Conservation (phyloP, 2,888 invertebrate genomes). For the Caenorhabditis parvicauda region DNA sequence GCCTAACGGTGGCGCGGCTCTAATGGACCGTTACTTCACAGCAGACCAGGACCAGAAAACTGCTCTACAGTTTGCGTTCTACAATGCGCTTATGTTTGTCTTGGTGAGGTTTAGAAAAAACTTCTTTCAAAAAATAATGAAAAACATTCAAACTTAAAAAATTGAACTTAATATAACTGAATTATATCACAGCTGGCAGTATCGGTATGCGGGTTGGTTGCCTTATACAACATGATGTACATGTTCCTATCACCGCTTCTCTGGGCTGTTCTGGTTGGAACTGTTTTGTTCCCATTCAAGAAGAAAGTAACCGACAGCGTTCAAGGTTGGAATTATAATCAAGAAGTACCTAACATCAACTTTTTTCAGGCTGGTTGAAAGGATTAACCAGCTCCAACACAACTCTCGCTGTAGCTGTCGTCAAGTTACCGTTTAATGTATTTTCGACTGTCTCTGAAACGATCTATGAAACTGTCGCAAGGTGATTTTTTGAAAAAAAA, state of each 20-base stretch:
- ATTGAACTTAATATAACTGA: neutral
- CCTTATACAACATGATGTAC: conserved; percentile 71
- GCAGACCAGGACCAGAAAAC: conserved; percentile 42
- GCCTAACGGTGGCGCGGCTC: conserved; percentile 15
- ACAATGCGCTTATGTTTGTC: conserved; percentile 52
- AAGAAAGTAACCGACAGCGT: conserved; percentile 73
- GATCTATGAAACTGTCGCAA: conserved; percentile 35
- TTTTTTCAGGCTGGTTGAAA: conserved; percentile 48
- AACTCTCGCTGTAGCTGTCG: conserved; percentile 66
- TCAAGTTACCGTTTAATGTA: conserved; percentile 71
- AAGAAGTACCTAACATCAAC: neutral
- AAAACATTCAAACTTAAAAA: neutral
- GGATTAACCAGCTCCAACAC: conserved; percentile 62
- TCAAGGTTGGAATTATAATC: conserved; percentile 18
- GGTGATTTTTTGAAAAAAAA: no score
- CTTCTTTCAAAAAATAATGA: neutral
- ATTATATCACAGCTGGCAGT: conserved; percentile 47
- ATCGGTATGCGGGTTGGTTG: conserved; percentile 71
- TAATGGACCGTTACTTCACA: conserved; percentile 22
- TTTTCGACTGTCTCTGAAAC: conserved; percentile 36
- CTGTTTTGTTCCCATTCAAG: conserved; percentile 92
- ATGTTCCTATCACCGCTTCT: conserved; percentile 77
- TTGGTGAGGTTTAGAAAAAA: conserved; percentile 33
- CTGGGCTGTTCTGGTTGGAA: conserved; percentile 95
- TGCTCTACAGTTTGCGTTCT: conserved; percentile 56